Conservation (phyloP, 2,888 invertebrate species). For the Phengaris arion region DNA sequence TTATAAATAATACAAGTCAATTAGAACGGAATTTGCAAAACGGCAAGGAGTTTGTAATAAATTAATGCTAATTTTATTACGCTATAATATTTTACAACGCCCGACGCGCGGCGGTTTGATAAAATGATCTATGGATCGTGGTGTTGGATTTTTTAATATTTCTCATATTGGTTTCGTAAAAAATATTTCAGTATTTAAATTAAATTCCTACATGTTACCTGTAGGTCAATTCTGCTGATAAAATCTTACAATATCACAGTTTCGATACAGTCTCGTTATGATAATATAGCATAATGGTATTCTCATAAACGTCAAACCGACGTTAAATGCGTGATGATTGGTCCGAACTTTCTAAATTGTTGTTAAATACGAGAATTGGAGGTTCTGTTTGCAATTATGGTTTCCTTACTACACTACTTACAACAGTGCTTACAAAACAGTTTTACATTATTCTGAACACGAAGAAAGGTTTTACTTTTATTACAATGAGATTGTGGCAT, state of each 20-base stretch:
- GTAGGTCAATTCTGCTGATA: too few species aligned
- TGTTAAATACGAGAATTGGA: too few species aligned
- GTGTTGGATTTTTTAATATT: not conserved
- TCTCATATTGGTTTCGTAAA: not conserved
- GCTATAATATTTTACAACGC: conserved; percentile 16
- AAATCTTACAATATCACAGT: too few species aligned
- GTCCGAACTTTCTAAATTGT: too few species aligned
- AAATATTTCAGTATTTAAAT: too few species aligned
- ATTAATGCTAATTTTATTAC: conserved; percentile 17
- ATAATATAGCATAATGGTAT: too few species aligned
- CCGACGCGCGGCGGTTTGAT: conserved; percentile 14
- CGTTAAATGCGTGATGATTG: too few species aligned
- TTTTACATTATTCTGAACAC: not conserved
- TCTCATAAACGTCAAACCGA: too few species aligned
- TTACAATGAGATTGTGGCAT: not conserved
- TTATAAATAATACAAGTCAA: conserved; percentile 5
- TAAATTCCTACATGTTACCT: too few species aligned
- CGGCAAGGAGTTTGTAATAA: not conserved
- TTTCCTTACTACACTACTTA: not conserved
- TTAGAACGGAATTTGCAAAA: conserved; percentile 14
- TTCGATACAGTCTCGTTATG: too few species aligned
- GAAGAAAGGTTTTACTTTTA: not conserved
- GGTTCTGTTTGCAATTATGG: not conserved
- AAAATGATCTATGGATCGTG: conserved; percentile 9
- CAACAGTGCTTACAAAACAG: not conserved